These are phyloP conservation scores for Mystacornis crossleyi DNA, from an alignment of 2,113 vertebrate species.

Conservation along the genomic window DNA sequence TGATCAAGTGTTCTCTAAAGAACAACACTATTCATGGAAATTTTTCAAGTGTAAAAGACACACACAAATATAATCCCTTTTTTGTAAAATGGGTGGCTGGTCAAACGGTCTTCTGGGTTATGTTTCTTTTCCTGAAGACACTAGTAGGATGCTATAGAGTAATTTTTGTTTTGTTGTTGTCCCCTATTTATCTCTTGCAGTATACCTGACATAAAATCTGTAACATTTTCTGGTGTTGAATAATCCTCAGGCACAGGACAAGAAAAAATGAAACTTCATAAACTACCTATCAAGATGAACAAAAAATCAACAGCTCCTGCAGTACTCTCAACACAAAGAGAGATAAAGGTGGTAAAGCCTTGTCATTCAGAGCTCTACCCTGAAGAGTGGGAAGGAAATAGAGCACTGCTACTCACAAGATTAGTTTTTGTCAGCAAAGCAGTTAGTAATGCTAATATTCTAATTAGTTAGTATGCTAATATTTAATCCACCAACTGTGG, in stretches of 20 bases:
- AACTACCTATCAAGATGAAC: not conserved
- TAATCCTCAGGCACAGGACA: not conserved
- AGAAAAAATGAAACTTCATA: not conserved
- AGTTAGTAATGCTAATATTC: not conserved
- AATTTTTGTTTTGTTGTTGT: not conserved
- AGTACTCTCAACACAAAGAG: not conserved
- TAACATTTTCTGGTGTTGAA: not conserved
- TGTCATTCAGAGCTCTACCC: not conserved
- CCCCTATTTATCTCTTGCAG: not conserved
- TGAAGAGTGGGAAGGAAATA: not conserved
- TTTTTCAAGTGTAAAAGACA: not conserved
- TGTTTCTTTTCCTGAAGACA: not conserved
- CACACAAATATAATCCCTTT: not conserved
- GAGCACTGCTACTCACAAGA: not conserved
- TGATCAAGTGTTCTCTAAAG: not conserved
- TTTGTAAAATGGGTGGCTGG: not conserved
- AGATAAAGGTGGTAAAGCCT: not conserved
- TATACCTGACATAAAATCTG: not conserved
- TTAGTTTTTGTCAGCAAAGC: not conserved
- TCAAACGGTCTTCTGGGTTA: not conserved
- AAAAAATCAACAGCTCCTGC: not conserved
- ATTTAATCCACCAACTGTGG: not conserved
- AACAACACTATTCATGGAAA: not conserved
- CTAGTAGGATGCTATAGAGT: not conserved
- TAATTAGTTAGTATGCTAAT: too few relatives aligned